phyloP scores from a whole-genome alignment of 1,140 invertebrate genomes.

The Rhysida immarginata region DNA sequence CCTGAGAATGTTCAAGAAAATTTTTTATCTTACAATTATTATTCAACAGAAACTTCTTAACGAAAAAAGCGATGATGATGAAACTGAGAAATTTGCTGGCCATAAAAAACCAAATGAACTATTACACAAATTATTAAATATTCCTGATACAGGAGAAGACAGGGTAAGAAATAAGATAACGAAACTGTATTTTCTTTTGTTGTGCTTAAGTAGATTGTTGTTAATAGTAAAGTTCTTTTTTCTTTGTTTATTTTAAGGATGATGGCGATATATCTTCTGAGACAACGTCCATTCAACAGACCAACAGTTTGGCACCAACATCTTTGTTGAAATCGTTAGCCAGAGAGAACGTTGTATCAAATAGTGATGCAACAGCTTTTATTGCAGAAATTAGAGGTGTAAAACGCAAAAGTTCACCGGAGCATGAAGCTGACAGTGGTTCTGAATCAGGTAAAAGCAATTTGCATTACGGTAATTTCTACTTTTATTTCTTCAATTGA shows the following conservation, averaged over 20 bases:
- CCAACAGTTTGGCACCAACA: background rate
- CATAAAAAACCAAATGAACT: conserved; percentile 43
- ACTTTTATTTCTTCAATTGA: too few species aligned
- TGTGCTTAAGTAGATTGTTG: background rate
- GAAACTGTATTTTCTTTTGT: too few species aligned
- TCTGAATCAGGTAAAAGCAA: conserved; percentile 23
- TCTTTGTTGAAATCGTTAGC: background rate
- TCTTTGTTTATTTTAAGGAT: background rate
- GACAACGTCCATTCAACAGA: background rate
- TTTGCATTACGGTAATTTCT: too few species aligned
- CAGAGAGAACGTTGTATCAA: background rate
- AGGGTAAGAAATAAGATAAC: conserved; percentile 2
- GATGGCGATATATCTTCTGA: background rate
- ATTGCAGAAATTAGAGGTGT: background rate
- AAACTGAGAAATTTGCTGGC: conserved; percentile 40
- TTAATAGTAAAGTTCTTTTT: background rate
- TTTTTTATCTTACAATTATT: too few species aligned
- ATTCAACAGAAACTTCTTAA: conserved; percentile 52
- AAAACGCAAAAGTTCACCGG: conserved; percentile 18
- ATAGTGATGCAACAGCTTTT: background rate
- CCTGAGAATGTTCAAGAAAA: background rate
- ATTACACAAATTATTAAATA: conserved; percentile 54
- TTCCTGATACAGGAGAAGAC: conserved; percentile 2
- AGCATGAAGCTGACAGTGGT: conserved; percentile 8
- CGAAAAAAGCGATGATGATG: conserved; percentile 64